Evolutionary conservation across 2,113 vertebrate species (phyloP), one percentile per base, ranked within the genome.

Genomic region (Alces alces): DNA sequence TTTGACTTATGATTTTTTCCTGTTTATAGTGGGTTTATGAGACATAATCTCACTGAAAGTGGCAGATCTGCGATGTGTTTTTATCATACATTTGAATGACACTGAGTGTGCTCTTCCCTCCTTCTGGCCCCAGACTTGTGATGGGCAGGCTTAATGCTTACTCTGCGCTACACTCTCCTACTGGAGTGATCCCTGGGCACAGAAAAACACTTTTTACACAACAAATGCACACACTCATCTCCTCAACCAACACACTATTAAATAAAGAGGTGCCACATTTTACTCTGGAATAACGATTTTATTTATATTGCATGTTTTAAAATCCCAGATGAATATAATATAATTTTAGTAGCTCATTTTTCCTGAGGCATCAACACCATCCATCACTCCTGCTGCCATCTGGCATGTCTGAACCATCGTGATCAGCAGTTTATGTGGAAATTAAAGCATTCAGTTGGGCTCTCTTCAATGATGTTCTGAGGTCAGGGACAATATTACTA

Each of bases 371-470:
- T 98, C 98, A 98, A 98, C 98, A 98, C 97, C 98, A 97, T 99
- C 98, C 98, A 98, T 99, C 98, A 98, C 66, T 98, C 95, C 94
- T 91, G n/a, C 96, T 98, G 98, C 98, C 98, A 98, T 99, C 98
- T 99, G 98, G 98, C 90, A 96, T 95, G 94, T 98, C 98, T 98
- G 98, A 98, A 98, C 97, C 98, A 97, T 98, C 96, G 98, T 95
- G 97, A 99, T 99, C 98, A 98, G 98, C 96, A 97, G 98, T 99
- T 99, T 99, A 99, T 98, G 98, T 97, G 96, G 96, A 98, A 98
- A 98, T 98, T 98, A 98, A 98, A 99, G 97, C 96, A 90, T 98
- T 98, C 98, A 97, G 66, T 96, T 98, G 95, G 98, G 98, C 91
- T 98, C 96, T 98, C 97, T 98, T 97, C 97, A 98, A 86, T 98